phyloP scores from a whole-genome alignment of 2,888 invertebrate genomes.

The Clitarchus hookeri region DNA sequence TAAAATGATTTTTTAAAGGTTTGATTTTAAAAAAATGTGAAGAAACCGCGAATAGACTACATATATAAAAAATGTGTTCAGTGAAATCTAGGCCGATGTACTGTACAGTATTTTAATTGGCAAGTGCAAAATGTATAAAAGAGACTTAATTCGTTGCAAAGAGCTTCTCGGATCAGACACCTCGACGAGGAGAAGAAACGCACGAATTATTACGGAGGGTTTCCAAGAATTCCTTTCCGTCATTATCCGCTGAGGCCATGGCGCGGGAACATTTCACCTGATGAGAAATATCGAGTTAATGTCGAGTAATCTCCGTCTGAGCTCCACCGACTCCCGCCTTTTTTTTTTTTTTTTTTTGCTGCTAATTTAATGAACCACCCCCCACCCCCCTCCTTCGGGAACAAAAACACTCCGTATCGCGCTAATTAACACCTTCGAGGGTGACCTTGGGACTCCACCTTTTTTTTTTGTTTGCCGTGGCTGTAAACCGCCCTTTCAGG shows the following conservation, averaged over 20 bases:
- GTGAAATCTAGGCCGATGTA: too few species aligned
- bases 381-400: not conserved
- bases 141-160: too few species aligned
- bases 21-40: too few species aligned
- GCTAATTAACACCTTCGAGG: constrained; percentile 24
- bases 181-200: not conserved
- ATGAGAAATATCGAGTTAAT: constrained; percentile 14
- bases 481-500: constrained; percentile 9
- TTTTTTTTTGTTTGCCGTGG: not conserved
- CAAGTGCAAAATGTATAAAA: too few species aligned
- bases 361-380: not conserved
- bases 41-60: too few species aligned
- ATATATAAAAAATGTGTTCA: too few species aligned
- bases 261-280: not conserved
- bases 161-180: too few species aligned
- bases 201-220: not conserved
- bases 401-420: constrained; percentile 19
- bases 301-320: constrained; percentile 3
- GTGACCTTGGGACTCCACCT: not conserved
- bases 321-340: not conserved
- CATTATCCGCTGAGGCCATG: not conserved
- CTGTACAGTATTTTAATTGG: too few species aligned
- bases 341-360: too few species aligned
- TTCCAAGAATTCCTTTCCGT: not conserved
- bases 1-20: too few species aligned